phyloP scores from a whole-genome alignment of 2,113 vertebrate species.

The Ramphastos sulfuratus region DNA sequence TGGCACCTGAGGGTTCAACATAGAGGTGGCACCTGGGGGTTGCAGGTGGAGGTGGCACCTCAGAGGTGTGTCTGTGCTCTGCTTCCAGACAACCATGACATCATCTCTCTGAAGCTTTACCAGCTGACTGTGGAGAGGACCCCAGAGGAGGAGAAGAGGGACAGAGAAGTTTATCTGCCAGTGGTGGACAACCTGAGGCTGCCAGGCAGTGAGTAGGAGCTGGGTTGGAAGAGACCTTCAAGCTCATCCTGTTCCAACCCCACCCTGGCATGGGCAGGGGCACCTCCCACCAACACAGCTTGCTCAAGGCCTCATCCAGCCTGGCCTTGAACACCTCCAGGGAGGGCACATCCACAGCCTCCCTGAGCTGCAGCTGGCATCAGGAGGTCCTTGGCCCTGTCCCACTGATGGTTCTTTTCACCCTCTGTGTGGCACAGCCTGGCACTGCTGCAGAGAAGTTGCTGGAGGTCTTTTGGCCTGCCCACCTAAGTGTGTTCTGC shows the following conservation, averaged over 20 bases:
- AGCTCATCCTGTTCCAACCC: no score
- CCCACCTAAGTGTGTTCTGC: accelerated
- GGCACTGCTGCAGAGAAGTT: background rate
- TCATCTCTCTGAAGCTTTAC: conserved; percentile 94
- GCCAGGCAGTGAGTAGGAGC: conserved; percentile 73
- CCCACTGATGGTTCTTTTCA: accelerated
- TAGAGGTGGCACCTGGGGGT: no score
- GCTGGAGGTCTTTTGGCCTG: no score
- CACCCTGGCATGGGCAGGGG: no score
- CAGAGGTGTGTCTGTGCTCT: accelerated
- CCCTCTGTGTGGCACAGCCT: background rate
- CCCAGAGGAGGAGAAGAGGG: conserved; percentile 82
- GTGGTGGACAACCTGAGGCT: conserved; percentile 92
- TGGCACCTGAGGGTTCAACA: no score
- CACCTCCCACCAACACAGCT: no score
- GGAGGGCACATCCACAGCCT: no score
- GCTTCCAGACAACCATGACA: conserved; percentile 90
- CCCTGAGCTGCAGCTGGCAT: background rate
- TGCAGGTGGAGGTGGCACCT: no score
- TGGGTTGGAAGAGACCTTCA: no score
- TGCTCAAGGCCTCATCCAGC: no score
- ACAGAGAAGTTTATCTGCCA: conserved; percentile 87
- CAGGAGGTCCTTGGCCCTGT: background rate
- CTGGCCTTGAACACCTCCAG: no score
- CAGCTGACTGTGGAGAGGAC: conserved; percentile 89